Evolutionary conservation across 2,888 invertebrate species (phyloP), one percentile per base, ranked within the genome.

Genomic region (Netelia virgata): DNA sequence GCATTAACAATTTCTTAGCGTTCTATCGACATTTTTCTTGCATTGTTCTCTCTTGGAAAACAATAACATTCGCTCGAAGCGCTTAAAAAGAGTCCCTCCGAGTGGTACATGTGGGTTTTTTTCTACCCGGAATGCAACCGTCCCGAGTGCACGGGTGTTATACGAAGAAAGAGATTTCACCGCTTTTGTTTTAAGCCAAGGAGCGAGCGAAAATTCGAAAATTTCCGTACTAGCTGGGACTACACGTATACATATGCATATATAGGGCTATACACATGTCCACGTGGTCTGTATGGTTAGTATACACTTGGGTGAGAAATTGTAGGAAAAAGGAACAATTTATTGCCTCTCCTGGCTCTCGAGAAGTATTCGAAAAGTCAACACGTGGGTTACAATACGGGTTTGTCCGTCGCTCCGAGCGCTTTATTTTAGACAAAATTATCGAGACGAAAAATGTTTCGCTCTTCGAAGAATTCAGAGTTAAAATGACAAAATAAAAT

Each of bases 131-230:
- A 55, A 59, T 74, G 74, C 3, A 75, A 64, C 28, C 28, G 5
- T 28, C 5, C 28, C 28, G 5, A 64, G 10, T 11, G 53, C 74
- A 63, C 68, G 47, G 18, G 68, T 20, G 16, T 63, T n/a, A 11
- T 55, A 28, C 28, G 47, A 43, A 14, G 50, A 66, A 70, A 78
- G 41, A 78, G 20, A 57, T 61, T 61, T 66, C 28, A 41, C n/a
- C 16, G 72, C 73, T 81, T 84, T 84, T 84, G 84, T 84, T 84
- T 84, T 64, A 84, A 47, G 18, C 20, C 14, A 47, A 50, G 50
- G 69, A 57, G 10, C 23, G 63, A 59, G 63, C 50, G 64, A 77
- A 84, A 70, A 74, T 78, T 78, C 43, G 41, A 70, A 28, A 77
- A 84, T 81, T 81, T 84, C 80, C 64, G 81, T 69, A 77, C 55